These are phyloP conservation scores for Lepidostoma basale DNA, from an alignment of 1,140 invertebrate genomes.

Conservation along the genomic window DNA sequence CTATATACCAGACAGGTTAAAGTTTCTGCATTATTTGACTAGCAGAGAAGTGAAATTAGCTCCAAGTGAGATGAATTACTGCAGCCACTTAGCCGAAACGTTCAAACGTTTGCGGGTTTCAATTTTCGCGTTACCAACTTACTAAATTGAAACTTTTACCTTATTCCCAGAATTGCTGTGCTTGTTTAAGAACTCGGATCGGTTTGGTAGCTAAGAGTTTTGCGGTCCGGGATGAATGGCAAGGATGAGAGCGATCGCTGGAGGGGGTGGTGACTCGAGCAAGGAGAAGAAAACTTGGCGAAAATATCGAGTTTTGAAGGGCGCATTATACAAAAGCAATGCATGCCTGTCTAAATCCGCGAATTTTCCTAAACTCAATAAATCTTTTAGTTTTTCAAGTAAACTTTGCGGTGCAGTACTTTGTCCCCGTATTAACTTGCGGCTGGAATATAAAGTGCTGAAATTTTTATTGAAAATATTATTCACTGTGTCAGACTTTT, in stretches of 20 bases:
- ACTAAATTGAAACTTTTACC: too few species aligned
- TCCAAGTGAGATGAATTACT: too few species aligned
- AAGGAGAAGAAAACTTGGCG: not conserved
- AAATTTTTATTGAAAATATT: too few species aligned
- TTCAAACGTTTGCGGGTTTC: too few species aligned
- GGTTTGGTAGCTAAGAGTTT: not conserved
- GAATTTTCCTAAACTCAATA: slow-evolving; percentile 7
- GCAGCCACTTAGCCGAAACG: too few species aligned
- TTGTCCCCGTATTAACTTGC: too few species aligned
- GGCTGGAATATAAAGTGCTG: not conserved
- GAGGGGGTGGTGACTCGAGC: not conserved
- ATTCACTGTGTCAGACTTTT: too few species aligned
- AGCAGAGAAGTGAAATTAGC: too few species aligned
- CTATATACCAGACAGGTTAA: slow-evolving; percentile 1
- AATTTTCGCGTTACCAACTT: too few species aligned
- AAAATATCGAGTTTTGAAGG: not conserved
- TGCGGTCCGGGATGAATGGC: slow-evolving; percentile 5
- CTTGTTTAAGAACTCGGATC: too few species aligned
- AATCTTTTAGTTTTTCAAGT: not conserved
- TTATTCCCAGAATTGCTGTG: too few species aligned
- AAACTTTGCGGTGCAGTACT: not conserved
- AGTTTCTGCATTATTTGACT: slow-evolving; percentile 19
- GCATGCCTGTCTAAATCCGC: not conserved
- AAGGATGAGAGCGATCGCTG: not conserved
- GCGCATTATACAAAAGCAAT: not conserved